Base-by-base conservation (phyloP, 2,797 vertebrate species). In the Peromyscus aztecus region DNA sequence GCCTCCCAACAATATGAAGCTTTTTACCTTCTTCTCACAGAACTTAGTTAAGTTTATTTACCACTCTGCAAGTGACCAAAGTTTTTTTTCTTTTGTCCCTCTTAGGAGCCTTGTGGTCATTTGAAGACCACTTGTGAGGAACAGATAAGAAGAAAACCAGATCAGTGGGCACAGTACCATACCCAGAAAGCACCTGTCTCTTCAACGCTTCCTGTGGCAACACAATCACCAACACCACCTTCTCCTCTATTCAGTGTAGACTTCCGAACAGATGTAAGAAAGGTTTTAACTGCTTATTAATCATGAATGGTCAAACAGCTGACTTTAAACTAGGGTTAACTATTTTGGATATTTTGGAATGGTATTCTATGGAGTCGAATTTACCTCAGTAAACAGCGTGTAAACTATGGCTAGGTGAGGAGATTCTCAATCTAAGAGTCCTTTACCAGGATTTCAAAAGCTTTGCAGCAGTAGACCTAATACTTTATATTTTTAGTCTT, bases 191-290 rank as follows among this genome's bases (percentile, higher is more conserved):
- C 99, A 98, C 98, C 99, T 98, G 98, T 98, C 97, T 99, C 98
- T 2, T 99, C 98, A 96, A 98, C 99, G 94, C 98, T 98, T 96
- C 98, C 99, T 98, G 97, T 99, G 98, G 99, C 98, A 91, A 97
- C 99, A 29, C 98, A 99, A 29, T 99, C 99, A 96, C 99, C 99
- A 93, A 99, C 99, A 83, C 99, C 99, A 93, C 99, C 99, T 97
- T 99, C 99, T 96, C 99, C 99, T 95, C 99, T 99, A 94, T 99
- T 99, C 98, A 99, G 99, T 90, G 99, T 99, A 17, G 99, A 99
- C 98, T 99, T 99, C 96, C 98, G 99, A 97, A 97, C 99, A 49
- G 99, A 99, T 99, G 99, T 99, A 98, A 91, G 98, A 95, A 98
- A 95, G 73, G 67, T 93, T 97, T 94, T 83, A 93, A 80, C 90